phyloP scores from a whole-genome alignment of 2,113 vertebrate species.

The Cheilinus undulatus region DNA sequence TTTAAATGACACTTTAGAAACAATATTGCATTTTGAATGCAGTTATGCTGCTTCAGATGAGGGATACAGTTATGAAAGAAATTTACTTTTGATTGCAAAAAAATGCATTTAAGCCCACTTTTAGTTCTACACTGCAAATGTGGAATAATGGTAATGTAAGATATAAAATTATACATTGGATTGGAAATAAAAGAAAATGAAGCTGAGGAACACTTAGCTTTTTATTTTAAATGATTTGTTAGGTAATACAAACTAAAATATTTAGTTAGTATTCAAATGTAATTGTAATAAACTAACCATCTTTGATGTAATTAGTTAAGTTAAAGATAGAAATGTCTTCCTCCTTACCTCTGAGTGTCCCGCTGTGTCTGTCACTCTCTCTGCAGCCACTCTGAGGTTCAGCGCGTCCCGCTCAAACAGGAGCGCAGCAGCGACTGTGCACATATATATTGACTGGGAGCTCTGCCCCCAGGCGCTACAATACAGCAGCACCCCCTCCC shows the following conservation, averaged over 20 bases:
- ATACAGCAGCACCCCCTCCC: conserved; percentile 64
- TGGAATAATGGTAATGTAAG: too few relatives aligned
- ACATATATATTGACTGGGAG: conserved; percentile 85
- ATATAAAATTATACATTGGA: too few relatives aligned
- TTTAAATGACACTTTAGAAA: background rate
- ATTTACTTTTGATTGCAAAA: background rate
- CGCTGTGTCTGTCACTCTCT: conserved; percentile 62
- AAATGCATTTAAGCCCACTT: background rate
- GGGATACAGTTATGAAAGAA: too few relatives aligned
- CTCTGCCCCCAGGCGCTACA: conserved; percentile 79
- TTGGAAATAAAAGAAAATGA: too few relatives aligned
- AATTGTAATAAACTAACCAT: conserved; percentile 2
- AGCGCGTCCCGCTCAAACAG: conserved; percentile 77
- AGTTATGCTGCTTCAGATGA: background rate
- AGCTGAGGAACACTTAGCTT: too few relatives aligned
- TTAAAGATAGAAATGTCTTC: conserved; percentile 7
- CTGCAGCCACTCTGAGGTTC: conserved; percentile 67
- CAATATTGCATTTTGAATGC: background rate
- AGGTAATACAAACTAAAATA: too few relatives aligned
- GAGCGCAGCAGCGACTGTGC: conserved; percentile 69
- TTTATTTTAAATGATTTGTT: too few relatives aligned
- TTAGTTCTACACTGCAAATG: background rate
- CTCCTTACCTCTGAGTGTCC: conserved; percentile 61
- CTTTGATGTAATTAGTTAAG: background rate
- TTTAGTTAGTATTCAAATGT: too few relatives aligned